Base-by-base conservation (phyloP, 2,113 vertebrate genomes). In the Steatornis caripensis region DNA sequence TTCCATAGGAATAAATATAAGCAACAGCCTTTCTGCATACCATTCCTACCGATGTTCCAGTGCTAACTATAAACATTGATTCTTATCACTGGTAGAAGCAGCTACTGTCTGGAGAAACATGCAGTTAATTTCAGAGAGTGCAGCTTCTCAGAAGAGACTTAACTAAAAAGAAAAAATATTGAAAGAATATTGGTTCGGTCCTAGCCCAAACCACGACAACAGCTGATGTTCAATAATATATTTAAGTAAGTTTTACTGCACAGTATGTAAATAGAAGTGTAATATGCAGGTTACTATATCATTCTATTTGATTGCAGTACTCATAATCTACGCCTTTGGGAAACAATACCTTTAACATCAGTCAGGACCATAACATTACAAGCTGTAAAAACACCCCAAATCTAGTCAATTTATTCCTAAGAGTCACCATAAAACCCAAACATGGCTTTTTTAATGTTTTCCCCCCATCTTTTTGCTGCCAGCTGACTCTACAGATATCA, bases 341-440 rank as follows among this genome's bases (percentile, higher is more conserved):
- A 86, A 86, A 83, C 26, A 84, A 53, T 23, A 46, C 4, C 34
- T 84, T 89, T 82, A 92, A 53, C 27, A 71, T 82, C 48, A 51
- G 36, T 57, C 78, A 86, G n/a, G n/a, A 55, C 23, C 71, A 45
- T 30, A 92, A 86, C 27, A 88, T 87, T 83, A 81, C 23, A 81
- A 58, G 6, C 6, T 49, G 10, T n/a, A 34, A 89, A 74, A 66
- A 76, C 21, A 12, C 0, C 0, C 7, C 68, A 76, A 78, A 61
- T 39, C 81, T n/a, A 71, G 86, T 70, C 41, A 81, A 64, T 85
- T 84, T 91, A 93, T 80, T 93, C 90, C 75, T 88, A 37, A 93
- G 60, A 81, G 16, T 60, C 48, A 76, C 16, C 36, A 91, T 70
- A 82, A 91, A 89, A 93, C 68, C 0, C 29, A 92, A 80, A 91